Evolutionary conservation across 2,888 invertebrate genomes (phyloP).

Genomic region (Latheticus oryzae): DNA sequence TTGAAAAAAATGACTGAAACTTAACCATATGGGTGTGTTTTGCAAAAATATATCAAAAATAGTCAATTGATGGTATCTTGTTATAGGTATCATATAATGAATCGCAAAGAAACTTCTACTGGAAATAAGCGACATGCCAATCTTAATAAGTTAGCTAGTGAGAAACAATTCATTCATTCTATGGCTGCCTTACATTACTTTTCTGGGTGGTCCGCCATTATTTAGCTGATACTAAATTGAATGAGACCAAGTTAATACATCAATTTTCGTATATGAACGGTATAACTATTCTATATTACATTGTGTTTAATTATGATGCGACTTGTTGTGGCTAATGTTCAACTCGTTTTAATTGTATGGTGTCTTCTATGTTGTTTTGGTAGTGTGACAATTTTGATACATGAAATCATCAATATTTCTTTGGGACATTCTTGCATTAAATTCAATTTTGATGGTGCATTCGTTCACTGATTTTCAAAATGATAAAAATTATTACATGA

Average conservation of each 20-base stretch:
- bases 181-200: slow-evolving; percentile 24
- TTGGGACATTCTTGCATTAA: no score
- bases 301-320: slow-evolving; percentile 44
- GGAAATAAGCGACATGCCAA: slow-evolving; percentile 30
- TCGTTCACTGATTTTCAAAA: no score
- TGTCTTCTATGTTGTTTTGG: no score
- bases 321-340: slow-evolving; percentile 25
- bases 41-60: slow-evolving; percentile 8
- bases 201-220: slow-evolving; percentile 50
- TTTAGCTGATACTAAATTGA: slow-evolving; percentile 46
- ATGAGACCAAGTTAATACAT: slow-evolving; percentile 47
- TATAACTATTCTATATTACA: slow-evolving; percentile 44
- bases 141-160: slow-evolving; percentile 34
- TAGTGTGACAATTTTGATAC: no score
- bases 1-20: slow-evolving; percentile 15
- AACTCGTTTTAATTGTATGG: slow-evolving; percentile 26
- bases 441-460: no score
- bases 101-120: slow-evolving; percentile 8
- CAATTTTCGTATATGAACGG: slow-evolving; percentile 46
- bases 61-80: background rate
- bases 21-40: slow-evolving; percentile 30
- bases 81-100: slow-evolving; percentile 1
- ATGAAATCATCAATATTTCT: no score
- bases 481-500: no score
- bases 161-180: slow-evolving; percentile 33